Evolutionary conservation across 2,797 vertebrate genomes (phyloP).

Genomic region (Anableps anableps): DNA sequence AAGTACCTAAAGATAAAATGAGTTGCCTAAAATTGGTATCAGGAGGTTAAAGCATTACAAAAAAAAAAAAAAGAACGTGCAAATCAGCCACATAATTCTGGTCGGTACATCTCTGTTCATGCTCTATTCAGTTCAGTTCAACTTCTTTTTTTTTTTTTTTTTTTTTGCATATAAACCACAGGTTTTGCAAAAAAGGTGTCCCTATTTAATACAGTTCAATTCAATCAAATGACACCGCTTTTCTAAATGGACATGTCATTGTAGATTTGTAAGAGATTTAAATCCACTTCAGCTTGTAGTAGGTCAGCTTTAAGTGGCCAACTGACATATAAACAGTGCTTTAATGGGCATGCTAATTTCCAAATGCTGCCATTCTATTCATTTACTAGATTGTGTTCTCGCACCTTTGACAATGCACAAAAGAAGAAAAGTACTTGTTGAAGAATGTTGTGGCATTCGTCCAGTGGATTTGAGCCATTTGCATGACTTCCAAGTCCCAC

Average conservation of each 20-base stretch:
- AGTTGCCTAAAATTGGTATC: background rate
- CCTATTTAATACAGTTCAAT: background rate
- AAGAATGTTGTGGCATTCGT: conserved; percentile 71
- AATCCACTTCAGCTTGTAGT: conserved; percentile 22
- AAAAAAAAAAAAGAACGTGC: too few relatives aligned
- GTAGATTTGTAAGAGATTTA: conserved; percentile 22
- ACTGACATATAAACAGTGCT: conserved; percentile 41
- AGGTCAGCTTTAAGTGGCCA: conserved; percentile 36
- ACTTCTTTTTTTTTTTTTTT: too few relatives aligned
- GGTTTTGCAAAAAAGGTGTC: background rate
- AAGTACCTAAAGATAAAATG: too few relatives aligned
- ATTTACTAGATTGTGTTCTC: conserved; percentile 42
- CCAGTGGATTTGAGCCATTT: conserved; percentile 67
- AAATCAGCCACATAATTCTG: too few relatives aligned
- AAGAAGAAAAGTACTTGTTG: conserved; percentile 61
- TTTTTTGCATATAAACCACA: too few relatives aligned
- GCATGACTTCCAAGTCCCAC: conserved; percentile 66
- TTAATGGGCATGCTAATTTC: conserved; percentile 42
- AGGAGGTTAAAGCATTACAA: background rate
- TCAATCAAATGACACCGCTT: background rate
- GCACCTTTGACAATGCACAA: conserved; percentile 57
- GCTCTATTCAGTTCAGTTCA: background rate
- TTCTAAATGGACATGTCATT: conserved; percentile 15
- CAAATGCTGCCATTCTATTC: conserved; percentile 46
- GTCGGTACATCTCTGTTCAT: background rate